phyloP scores from a whole-genome alignment of 2,113 vertebrate genomes.

The Corynorhinus townsendii region DNA sequence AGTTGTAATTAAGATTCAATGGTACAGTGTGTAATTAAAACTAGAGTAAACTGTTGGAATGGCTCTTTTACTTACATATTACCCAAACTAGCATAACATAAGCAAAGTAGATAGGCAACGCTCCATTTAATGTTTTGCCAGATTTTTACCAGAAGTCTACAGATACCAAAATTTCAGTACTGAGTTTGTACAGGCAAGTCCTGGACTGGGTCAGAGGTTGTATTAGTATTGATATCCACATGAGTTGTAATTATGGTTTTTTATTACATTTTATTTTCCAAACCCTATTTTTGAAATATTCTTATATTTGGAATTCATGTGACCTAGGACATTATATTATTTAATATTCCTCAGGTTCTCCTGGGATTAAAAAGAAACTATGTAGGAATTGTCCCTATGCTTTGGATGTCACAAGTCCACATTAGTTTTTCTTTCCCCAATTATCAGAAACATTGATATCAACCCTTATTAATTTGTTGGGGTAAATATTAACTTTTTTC shows the following conservation, averaged over 20 bases:
- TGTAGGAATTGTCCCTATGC: slow-evolving; percentile 52
- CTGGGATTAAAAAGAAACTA: slow-evolving; percentile 42
- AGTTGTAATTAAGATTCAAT: slow-evolving; percentile 82
- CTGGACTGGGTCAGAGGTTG: slow-evolving; percentile 70
- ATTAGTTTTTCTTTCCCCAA: slow-evolving; percentile 55
- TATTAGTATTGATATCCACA: slow-evolving; percentile 68
- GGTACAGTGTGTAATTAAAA: slow-evolving; percentile 85
- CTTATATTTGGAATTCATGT: slow-evolving; percentile 58
- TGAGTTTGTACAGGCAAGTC: slow-evolving; percentile 80
- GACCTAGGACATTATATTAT: slow-evolving; percentile 63
- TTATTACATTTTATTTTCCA: slow-evolving; percentile 72
- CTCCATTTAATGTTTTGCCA: slow-evolving; percentile 78
- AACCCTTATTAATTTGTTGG: slow-evolving; percentile 60
- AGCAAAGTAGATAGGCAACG: slow-evolving; percentile 72
- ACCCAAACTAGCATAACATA: slow-evolving; percentile 77
- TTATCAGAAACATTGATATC: slow-evolving; percentile 52
- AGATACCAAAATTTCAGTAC: slow-evolving; percentile 75
- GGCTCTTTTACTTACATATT: slow-evolving; percentile 81
- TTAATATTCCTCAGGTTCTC: slow-evolving; percentile 43
- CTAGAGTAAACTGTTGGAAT: slow-evolving; percentile 83
- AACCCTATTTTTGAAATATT: slow-evolving; percentile 71
- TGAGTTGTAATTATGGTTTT: slow-evolving; percentile 76
- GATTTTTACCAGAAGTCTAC: slow-evolving; percentile 77
- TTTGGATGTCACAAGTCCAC: slow-evolving; percentile 53
- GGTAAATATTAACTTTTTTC: slow-evolving; percentile 67